Conservation (phyloP, 2,888 invertebrate genomes). For the Lampropteryx suffumata region DNA sequence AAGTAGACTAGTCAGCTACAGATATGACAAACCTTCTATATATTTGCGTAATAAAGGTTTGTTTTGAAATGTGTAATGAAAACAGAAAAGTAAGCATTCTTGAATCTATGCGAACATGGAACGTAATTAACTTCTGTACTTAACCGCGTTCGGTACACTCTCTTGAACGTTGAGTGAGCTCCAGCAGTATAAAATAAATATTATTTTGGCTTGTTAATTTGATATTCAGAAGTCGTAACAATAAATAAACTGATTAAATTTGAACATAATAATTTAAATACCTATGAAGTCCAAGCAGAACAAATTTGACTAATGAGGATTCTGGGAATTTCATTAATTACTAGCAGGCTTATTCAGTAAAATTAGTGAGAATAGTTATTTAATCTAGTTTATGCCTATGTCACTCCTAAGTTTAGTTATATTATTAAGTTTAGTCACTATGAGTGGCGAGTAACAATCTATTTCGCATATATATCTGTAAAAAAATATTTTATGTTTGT, state of each 20-base stretch:
- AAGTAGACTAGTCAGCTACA: constrained; percentile 43
- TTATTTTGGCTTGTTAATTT: constrained; percentile 13
- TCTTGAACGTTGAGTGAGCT: background rate
- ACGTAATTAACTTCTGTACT: background rate
- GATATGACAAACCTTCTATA: constrained; percentile 25
- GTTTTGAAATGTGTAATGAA: constrained; percentile 4
- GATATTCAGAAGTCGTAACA: constrained; percentile 10
- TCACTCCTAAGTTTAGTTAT: background rate
- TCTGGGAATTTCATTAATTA: constrained; percentile 13
- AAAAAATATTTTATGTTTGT: too few species aligned
- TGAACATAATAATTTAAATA: constrained; percentile 17
- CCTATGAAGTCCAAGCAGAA: constrained; percentile 5
- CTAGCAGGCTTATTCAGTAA: constrained; percentile 8
- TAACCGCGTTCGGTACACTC: background rate
- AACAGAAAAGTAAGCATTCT: background rate
- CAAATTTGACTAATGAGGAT: constrained; percentile 19
- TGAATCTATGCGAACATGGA: too few species aligned
- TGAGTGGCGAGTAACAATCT: too few species aligned
- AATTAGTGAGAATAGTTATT: constrained; percentile 3
- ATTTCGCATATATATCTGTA: too few species aligned
- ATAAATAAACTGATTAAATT: constrained; percentile 13
- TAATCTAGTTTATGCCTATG: constrained; percentile 1
- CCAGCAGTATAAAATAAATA: constrained; percentile 1
- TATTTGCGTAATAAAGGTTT: constrained; percentile 4
- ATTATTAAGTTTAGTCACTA: too few species aligned